A percentile compares a stretch with the other conserved stretches of the same genome.
These are phyloP conservation scores for Neocrepidodera transversa DNA, from an alignment of 2,888 invertebrate genomes.

Conservation along the genomic window DNA sequence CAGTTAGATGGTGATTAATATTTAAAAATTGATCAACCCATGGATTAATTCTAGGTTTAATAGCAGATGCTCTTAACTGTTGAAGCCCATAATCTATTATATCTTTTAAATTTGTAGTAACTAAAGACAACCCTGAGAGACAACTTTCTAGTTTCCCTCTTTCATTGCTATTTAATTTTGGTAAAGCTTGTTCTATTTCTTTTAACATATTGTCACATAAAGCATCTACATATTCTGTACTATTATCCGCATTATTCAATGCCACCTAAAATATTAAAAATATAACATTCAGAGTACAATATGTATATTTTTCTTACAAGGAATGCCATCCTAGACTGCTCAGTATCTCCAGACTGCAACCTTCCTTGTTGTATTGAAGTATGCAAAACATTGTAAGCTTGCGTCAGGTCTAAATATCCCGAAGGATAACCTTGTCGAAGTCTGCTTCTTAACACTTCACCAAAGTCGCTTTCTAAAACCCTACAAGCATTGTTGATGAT, in stretches of 20 bases:
- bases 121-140: constrained; percentile 67
- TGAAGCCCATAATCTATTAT: constrained; percentile 82
- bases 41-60: constrained; percentile 83
- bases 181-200: constrained; percentile 71
- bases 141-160: constrained; percentile 77
- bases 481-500: constrained; percentile 93
- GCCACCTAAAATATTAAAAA: constrained; percentile 68
- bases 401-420: constrained; percentile 77
- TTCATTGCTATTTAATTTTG: constrained; percentile 69
- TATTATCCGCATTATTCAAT: constrained; percentile 89
- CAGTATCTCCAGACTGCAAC: constrained; percentile 78
- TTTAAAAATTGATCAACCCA: constrained; percentile 84
- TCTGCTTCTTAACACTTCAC: constrained; percentile 74
- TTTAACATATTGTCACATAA: constrained; percentile 78
- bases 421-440: constrained; percentile 82
- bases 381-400: constrained; percentile 85
- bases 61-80: constrained; percentile 78
- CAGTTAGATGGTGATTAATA: constrained; percentile 79
- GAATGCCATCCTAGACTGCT: constrained; percentile 78
- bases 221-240: constrained; percentile 89
- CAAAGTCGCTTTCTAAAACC: constrained; percentile 85
- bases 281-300: too few species aligned
- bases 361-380: constrained; percentile 81
- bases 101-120: constrained; percentile 67
- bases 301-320: constrained; percentile 68